Conservation (phyloP, 2,113 vertebrate genomes). For the Thamnaconus septentrionalis region DNA sequence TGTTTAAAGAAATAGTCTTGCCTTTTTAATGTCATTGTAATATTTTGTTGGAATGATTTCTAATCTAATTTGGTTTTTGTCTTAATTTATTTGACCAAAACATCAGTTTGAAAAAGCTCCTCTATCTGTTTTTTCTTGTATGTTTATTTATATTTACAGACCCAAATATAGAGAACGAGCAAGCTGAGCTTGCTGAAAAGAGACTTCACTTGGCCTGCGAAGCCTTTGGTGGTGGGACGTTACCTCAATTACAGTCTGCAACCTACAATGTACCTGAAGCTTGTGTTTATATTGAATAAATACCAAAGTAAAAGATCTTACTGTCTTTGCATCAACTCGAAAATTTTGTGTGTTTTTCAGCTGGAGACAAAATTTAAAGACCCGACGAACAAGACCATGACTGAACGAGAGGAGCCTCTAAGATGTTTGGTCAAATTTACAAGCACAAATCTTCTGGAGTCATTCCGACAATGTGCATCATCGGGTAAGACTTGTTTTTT, state of each 20-base stretch:
- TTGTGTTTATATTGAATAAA: neutral
- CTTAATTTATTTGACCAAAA: too few species aligned
- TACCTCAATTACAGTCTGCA: conserved; percentile 85
- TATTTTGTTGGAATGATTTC: neutral
- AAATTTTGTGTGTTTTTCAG: conserved; percentile 61
- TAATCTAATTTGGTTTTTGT: neutral
- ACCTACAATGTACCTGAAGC: conserved; percentile 79
- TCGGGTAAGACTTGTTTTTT: conserved; percentile 70
- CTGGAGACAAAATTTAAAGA: conserved; percentile 88
- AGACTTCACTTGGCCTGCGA: conserved; percentile 77
- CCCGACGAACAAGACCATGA: conserved; percentile 63
- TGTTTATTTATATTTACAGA: conserved; percentile 59
- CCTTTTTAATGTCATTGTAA: neutral
- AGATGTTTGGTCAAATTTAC: conserved; percentile 87
- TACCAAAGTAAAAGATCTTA: neutral
- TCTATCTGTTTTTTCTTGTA: too few species aligned
- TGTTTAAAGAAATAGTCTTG: neutral
- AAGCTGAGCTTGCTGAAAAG: conserved; percentile 72
- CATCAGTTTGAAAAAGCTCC: too few species aligned
- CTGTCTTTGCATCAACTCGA: neutral
- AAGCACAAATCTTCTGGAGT: conserved; percentile 88
- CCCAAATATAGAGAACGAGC: conserved; percentile 79
- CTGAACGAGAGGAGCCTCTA: conserved; percentile 78
- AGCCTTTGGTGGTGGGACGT: conserved; percentile 78
- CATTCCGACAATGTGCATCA: conserved; percentile 82